phyloP scores from a whole-genome alignment of 2,113 vertebrate species.

The Chamaetylas fuelleborni region DNA sequence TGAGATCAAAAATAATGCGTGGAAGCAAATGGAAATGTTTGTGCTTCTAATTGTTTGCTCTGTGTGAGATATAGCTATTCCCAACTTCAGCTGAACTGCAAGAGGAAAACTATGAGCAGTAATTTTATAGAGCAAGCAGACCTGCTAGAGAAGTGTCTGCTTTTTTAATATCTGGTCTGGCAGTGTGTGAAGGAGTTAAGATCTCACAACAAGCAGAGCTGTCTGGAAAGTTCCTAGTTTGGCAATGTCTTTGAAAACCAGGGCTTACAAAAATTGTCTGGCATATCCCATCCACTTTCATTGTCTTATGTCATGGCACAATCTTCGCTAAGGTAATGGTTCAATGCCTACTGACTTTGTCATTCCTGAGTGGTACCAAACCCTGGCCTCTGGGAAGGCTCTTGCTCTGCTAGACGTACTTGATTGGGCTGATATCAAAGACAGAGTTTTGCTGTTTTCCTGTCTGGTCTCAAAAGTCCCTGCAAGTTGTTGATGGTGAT shows the following conservation, averaged over 20 bases:
- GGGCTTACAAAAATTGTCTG: background rate
- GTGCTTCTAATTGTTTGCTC: conserved; percentile 20
- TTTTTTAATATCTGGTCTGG: background rate
- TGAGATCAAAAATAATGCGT: background rate
- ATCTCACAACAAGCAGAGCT: background rate
- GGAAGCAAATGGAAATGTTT: background rate
- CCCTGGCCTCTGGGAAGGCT: background rate
- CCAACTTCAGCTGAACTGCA: background rate
- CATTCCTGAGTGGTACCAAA: background rate
- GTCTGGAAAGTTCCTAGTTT: background rate
- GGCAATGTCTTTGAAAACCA: background rate
- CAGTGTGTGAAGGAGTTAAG: background rate
- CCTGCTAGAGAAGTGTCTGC: background rate
- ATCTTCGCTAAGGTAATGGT: background rate
- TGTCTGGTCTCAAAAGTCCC: background rate
- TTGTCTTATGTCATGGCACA: background rate
- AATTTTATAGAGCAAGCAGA: conserved; percentile 19
- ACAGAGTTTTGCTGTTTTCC: background rate
- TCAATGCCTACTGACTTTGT: background rate
- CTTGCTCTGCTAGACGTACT: background rate
- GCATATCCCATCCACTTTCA: background rate
- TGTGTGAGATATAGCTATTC: background rate
- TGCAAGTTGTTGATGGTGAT: background rate
- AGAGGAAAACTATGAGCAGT: background rate
- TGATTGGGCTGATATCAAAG: background rate